phyloP scores from a whole-genome alignment of 2,113 vertebrate species.

The Nothoprocta perdicaria region DNA sequence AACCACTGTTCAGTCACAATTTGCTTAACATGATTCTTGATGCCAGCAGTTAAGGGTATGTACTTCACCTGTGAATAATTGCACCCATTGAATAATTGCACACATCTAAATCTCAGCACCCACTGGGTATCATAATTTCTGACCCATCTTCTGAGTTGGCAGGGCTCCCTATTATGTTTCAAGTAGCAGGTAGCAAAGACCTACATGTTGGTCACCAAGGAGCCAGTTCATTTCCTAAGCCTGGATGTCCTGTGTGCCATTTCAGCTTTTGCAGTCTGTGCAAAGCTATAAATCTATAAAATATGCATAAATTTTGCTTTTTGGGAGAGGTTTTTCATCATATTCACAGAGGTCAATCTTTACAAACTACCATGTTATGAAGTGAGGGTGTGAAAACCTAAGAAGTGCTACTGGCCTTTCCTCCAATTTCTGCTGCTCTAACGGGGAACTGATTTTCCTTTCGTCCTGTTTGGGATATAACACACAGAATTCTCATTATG shows the following conservation, averaged over 20 bases:
- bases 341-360: conserved; percentile 6
- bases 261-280: not conserved
- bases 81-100: not conserved
- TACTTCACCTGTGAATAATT: not conserved
- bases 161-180: not conserved
- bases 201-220: not conserved
- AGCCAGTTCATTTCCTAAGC: not conserved
- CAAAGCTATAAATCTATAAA: not conserved
- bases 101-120: not conserved
- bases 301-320: not conserved
- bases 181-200: not conserved
- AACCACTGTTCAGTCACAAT: conserved; percentile 25
- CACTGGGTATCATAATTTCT: not conserved
- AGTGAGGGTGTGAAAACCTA: not conserved
- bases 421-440: conserved; percentile 6
- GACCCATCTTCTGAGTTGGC: not conserved
- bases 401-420: not conserved
- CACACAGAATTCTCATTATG: not conserved
- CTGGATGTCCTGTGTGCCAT: not conserved
- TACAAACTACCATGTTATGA: not conserved
- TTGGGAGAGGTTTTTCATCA: not conserved
- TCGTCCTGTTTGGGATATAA: not conserved
- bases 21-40: not conserved
- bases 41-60: not conserved
- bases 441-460: not conserved